Evolutionary conservation across 2,113 vertebrate genomes (phyloP).

Genomic region (Grus americana): DNA sequence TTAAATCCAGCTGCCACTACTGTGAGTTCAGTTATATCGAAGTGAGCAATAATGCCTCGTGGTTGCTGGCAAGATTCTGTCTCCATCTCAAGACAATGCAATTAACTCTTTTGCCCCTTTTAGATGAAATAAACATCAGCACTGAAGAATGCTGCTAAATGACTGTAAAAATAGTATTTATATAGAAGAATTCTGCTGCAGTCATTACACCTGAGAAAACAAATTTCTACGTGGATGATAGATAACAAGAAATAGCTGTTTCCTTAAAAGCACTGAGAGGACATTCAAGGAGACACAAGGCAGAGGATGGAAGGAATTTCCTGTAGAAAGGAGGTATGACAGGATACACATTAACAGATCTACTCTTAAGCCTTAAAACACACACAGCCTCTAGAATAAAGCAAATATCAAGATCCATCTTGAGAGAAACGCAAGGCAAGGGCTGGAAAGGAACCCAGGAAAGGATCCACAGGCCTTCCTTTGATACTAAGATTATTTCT

Average conservation of each 20-base stretch:
- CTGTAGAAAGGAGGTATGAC: neutral
- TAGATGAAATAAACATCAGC: constrained; percentile 68
- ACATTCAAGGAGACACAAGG: neutral
- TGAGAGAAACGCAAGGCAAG: neutral
- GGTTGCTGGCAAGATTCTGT: constrained; percentile 60
- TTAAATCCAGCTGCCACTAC: constrained; percentile 79
- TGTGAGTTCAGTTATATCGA: constrained; percentile 67
- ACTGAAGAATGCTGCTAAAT: constrained; percentile 55
- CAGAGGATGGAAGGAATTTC: neutral
- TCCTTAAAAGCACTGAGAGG: neutral
- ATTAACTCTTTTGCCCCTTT: constrained; percentile 78
- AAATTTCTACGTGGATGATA: neutral
- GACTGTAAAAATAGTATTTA: constrained; percentile 52
- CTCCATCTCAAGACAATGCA: constrained; percentile 72
- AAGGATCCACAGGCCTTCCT: neutral
- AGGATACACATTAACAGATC: neutral
- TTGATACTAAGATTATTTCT: neutral
- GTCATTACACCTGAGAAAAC: constrained; percentile 9
- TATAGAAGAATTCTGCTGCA: neutral
- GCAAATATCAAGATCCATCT: neutral
- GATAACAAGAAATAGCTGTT: neutral
- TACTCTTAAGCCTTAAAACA: neutral
- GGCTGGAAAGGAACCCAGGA: neutral
- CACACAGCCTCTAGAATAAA: neutral
- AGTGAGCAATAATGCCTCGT: constrained; percentile 64